phyloP scores from a whole-genome alignment of 2,888 invertebrate species.

The Lycophotia porphyrea region DNA sequence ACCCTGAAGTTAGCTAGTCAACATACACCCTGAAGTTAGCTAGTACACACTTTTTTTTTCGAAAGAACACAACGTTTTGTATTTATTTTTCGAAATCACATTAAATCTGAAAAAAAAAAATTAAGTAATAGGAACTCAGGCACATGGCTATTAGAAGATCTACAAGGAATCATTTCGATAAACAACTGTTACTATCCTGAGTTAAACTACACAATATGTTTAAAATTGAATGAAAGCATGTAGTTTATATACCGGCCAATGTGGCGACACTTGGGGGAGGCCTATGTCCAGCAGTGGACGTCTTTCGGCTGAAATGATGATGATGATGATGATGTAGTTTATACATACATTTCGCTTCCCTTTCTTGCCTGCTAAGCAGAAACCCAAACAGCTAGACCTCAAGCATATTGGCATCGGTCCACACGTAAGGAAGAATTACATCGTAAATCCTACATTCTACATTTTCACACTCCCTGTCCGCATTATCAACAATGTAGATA shows the following conservation, averaged over 20 bases:
- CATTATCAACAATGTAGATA: not conserved
- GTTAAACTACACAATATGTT: not conserved
- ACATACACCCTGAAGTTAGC: too few species aligned
- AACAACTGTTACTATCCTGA: too few species aligned
- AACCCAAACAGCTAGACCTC: constrained; percentile 28
- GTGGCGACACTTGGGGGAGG: too few species aligned
- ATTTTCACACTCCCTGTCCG: constrained; percentile 21
- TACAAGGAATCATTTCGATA: not conserved
- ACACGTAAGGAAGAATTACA: constrained; percentile 42
- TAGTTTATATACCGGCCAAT: too few species aligned
- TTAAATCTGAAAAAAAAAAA: too few species aligned
- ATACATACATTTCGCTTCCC: constrained; percentile 9
- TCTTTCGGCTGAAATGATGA: too few species aligned
- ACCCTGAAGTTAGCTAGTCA: too few species aligned
- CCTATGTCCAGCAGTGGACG: too few species aligned
- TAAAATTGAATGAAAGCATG: not conserved
- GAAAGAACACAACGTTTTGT: too few species aligned
- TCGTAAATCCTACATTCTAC: constrained; percentile 40
- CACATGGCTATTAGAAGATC: not conserved
- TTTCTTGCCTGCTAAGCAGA: constrained; percentile 31
- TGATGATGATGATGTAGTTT: too few species aligned
- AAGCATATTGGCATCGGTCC: constrained; percentile 48
- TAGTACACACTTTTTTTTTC: too few species aligned
- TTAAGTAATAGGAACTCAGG: not conserved
- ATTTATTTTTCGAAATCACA: not conserved